Percentiles rank a stretch among this genome's conserved stretches.
These are phyloP conservation scores for Torymus texanus DNA, from an alignment of 2,888 invertebrate genomes.

Conservation along the genomic window DNA sequence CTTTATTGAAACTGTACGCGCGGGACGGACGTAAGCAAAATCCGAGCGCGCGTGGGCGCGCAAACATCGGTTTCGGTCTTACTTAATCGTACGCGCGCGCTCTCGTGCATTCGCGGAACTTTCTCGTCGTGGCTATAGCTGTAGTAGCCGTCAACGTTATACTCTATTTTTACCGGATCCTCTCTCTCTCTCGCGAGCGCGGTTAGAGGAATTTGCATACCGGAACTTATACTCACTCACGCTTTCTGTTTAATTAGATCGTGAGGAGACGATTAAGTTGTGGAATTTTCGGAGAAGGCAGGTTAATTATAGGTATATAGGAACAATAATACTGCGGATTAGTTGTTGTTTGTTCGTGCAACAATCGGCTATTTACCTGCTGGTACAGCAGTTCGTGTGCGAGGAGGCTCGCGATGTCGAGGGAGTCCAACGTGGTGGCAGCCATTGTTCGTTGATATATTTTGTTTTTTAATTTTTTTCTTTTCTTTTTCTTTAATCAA, in stretches of 20 bases:
- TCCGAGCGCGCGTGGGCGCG: too few relatives aligned
- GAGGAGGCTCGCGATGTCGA: conserved; percentile 89
- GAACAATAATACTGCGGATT: not conserved
- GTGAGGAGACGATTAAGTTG: too few relatives aligned
- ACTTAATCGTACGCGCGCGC: conserved; percentile 19
- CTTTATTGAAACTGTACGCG: not conserved
- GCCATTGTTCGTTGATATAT: conserved; percentile 62
- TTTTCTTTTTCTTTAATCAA: too few relatives aligned
- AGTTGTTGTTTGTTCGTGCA: not conserved
- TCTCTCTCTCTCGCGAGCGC: not conserved
- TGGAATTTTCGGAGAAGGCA: not conserved
- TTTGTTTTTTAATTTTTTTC: too few relatives aligned
- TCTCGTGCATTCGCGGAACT: conserved; percentile 25
- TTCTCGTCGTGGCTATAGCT: conserved; percentile 7
- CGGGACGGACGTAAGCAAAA: too few relatives aligned
- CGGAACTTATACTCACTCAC: too few relatives aligned
- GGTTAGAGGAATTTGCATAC: too few relatives aligned
- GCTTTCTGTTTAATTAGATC: too few relatives aligned
- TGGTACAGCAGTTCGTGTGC: conserved; percentile 90
- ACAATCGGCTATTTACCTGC: conserved; percentile 78
- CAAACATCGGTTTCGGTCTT: conserved; percentile 17
- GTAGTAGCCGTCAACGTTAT: not conserved
- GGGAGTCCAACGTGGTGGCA: conserved; percentile 81
- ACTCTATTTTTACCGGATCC: conserved; percentile 30
- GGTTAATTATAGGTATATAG: not conserved